Evolutionary conservation across 1,140 invertebrate genomes (phyloP).

Genomic region (Drosophila nebulosa): DNA sequence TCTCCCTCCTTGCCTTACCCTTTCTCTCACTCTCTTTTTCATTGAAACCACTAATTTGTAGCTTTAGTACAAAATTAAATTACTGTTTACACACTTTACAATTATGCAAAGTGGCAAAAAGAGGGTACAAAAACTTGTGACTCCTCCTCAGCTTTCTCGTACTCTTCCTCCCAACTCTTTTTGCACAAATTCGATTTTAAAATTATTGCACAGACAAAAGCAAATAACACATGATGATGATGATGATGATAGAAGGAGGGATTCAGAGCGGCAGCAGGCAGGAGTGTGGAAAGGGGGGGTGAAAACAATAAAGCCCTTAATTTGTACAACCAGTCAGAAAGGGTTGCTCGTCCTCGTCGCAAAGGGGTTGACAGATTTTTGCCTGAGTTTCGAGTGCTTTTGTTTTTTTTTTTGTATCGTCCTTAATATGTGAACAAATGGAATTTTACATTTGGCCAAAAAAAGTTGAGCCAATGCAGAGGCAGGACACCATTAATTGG

Average conservation of each 20-base stretch:
- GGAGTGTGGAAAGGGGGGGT: not conserved
- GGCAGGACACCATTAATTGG: slow-evolving; percentile 31
- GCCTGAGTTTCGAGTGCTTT: not conserved
- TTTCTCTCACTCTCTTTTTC: not conserved
- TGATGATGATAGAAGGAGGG: not conserved
- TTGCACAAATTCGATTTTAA: slow-evolving; percentile 27
- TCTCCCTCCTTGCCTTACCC: not conserved
- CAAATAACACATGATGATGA: not conserved
- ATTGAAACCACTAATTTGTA: slow-evolving; percentile 49
- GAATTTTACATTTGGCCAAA: slow-evolving; percentile 30
- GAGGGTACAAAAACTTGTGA: not conserved
- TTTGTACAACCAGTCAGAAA: slow-evolving; percentile 29
- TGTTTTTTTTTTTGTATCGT: not conserved
- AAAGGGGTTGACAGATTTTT: not conserved
- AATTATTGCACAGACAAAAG: slow-evolving; percentile 22
- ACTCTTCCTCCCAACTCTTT: no score
- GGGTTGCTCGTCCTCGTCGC: slow-evolving; percentile 11
- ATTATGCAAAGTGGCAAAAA: slow-evolving; percentile 16
- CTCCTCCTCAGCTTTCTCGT: not conserved
- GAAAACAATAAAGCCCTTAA: slow-evolving; percentile 21
- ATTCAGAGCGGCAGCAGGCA: no score
- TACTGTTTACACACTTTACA: slow-evolving; percentile 57
- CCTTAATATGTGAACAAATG: slow-evolving; percentile 33
- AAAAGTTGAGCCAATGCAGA: not conserved
- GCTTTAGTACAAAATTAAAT: slow-evolving; percentile 59